Conservation (phyloP, 2,797 vertebrate species). For the Potorous gilbertii region DNA sequence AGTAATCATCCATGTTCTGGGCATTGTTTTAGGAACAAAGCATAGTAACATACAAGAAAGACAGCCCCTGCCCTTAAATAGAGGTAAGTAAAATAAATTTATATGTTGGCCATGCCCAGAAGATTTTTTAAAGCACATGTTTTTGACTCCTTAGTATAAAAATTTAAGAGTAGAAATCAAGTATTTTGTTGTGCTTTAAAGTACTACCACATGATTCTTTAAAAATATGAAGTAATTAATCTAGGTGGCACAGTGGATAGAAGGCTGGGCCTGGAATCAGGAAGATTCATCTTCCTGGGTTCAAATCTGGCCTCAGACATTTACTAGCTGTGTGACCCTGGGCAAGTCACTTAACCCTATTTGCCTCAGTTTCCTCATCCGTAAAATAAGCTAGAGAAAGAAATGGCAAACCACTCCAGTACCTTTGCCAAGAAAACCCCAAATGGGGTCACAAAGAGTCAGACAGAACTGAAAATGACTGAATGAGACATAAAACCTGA, state of each 20-base stretch:
- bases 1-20: not conserved
- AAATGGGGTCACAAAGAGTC: not conserved
- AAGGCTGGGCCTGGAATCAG: not conserved
- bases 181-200: not conserved
- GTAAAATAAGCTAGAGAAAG: not conserved
- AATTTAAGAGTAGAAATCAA: not conserved
- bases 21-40: not conserved
- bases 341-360: not conserved
- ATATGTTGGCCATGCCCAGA: not conserved
- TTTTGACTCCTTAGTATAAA: not conserved
- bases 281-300: no score
- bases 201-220: not conserved
- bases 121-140: not conserved
- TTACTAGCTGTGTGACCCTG: not conserved
- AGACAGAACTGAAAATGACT: not conserved
- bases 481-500: not conserved
- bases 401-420: not conserved
- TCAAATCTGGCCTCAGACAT: not conserved
- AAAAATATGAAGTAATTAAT: not conserved
- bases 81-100: not conserved
- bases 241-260: not conserved
- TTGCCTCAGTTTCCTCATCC: not conserved
- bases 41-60: not conserved
- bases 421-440: not conserved
- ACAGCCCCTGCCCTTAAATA: not conserved